phyloP scores from a whole-genome alignment of 2,113 vertebrate species.

The Vidua chalybeata region DNA sequence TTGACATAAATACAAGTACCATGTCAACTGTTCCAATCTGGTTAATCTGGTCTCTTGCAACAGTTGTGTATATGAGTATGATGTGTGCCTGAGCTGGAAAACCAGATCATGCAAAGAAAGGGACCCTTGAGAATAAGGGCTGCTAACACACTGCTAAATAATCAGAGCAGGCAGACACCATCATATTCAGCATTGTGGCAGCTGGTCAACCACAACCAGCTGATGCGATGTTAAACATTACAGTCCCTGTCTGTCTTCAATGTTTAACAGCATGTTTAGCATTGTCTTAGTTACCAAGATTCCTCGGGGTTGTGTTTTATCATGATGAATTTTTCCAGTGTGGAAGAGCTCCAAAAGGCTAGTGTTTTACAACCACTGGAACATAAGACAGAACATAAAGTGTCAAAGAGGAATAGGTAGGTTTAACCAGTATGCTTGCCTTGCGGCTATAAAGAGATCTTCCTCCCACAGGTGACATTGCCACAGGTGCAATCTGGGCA shows the following conservation, averaged over 20 bases:
- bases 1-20: background rate
- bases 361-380: conserved; percentile 33
- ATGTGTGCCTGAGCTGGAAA: background rate
- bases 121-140: background rate
- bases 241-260: conserved; percentile 10
- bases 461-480: background rate
- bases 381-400: background rate
- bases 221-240: conserved; percentile 56
- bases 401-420: background rate
- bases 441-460: background rate
- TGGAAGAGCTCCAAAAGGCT: conserved; percentile 33
- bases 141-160: conserved; percentile 22
- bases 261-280: conserved; percentile 62
- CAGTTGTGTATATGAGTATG: background rate
- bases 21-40: background rate
- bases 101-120: background rate
- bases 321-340: conserved; percentile 59
- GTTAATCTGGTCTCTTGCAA: background rate
- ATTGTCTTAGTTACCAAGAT: conserved; percentile 62
- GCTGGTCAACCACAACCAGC: conserved; percentile 60
- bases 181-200: conserved; percentile 15
- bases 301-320: conserved; percentile 42
- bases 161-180: background rate
- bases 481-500: background rate
- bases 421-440: background rate